Conservation (phyloP, 2,113 vertebrate species). For the Butastur rufipennis region DNA sequence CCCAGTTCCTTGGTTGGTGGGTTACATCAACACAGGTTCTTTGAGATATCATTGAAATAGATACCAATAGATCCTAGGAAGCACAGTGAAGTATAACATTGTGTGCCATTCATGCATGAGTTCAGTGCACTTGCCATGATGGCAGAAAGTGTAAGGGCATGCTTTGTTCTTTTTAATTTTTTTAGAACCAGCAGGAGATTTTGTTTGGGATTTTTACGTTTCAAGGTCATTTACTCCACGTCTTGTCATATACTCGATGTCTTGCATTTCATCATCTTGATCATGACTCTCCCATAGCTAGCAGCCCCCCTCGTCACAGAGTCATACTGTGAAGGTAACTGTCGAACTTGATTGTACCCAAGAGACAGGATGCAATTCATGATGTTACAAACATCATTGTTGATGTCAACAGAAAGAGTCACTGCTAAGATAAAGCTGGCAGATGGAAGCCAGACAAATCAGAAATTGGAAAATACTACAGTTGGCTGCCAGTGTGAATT, state of each 20-base stretch:
- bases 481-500: constrained; percentile 62
- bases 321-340: neutral
- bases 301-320: neutral
- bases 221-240: neutral
- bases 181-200: neutral
- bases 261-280: neutral
- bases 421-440: constrained; percentile 35
- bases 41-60: neutral
- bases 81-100: neutral
- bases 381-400: neutral
- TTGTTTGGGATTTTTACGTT: neutral
- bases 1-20: neutral
- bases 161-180: neutral
- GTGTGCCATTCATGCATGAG: neutral
- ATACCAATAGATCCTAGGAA: neutral
- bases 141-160: neutral
- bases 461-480: constrained; percentile 56
- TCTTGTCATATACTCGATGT: neutral
- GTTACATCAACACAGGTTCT: neutral
- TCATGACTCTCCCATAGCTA: neutral
- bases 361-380: constrained; percentile 1
- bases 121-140: neutral
- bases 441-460: constrained; percentile 49
- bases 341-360: neutral
- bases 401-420: constrained; percentile 27